A percentile compares a stretch with the other conserved stretches of the same genome.
Evolutionary conservation across 2,888 invertebrate species (phyloP).

Genomic region (Hofmannophila pseudospretella): DNA sequence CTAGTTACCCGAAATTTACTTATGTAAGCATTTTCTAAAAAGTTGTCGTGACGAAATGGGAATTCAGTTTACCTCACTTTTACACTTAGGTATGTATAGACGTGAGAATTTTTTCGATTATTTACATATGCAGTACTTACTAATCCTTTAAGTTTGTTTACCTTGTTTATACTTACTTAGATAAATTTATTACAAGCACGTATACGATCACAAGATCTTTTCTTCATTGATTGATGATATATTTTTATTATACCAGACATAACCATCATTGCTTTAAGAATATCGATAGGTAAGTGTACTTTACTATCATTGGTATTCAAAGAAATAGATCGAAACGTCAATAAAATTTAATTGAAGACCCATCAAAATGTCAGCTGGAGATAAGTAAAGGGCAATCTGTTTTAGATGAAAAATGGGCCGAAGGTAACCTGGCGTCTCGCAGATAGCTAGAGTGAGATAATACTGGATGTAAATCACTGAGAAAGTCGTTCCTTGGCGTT

Average conservation of each 20-base stretch:
- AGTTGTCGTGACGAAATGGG: too few species aligned
- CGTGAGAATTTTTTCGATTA: too few species aligned
- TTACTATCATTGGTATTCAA: conserved; percentile 16
- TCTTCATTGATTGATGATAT: conserved; percentile 35
- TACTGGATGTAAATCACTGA: conserved; percentile 12
- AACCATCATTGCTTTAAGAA: conserved; percentile 15
- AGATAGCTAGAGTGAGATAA: conserved; percentile 9
- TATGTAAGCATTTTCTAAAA: too few species aligned
- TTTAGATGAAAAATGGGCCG: conserved; percentile 13
- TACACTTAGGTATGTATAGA: too few species aligned
- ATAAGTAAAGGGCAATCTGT: conserved; percentile 37
- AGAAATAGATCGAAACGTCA: conserved; percentile 31
- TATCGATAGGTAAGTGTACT: conserved; percentile 11
- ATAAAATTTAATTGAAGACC: conserved; percentile 40
- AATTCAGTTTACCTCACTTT: too few species aligned
- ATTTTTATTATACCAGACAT: conserved; percentile 35
- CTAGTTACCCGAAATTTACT: too few species aligned
- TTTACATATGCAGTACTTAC: too few species aligned
- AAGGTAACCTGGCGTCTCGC: conserved; percentile 6
- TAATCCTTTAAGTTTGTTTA: too few species aligned
- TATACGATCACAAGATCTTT: background rate
- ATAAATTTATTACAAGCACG: background rate
- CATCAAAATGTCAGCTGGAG: conserved; percentile 34
- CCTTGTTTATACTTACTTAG: too few species aligned
- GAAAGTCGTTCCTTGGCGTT: background rate